A percentile compares a stretch with the other conserved stretches of the same genome.
Conservation (phyloP, 2,113 vertebrate species). For the Eretmochelys imbricata region DNA sequence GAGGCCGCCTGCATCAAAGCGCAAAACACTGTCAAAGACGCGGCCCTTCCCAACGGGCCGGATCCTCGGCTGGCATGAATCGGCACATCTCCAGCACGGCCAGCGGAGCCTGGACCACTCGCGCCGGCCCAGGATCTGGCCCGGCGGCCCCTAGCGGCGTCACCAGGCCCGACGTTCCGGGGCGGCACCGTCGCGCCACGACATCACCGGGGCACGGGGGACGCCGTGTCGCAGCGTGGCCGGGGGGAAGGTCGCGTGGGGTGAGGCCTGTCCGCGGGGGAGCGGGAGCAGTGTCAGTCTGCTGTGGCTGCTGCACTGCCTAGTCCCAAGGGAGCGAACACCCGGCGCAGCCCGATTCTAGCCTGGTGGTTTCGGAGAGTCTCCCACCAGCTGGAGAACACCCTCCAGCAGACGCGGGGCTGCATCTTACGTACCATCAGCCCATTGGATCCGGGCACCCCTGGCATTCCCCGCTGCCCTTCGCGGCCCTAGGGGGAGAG, state of each 20-base stretch:
- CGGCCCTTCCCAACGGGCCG: not conserved
- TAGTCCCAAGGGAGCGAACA: not conserved
- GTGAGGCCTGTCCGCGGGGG: not conserved
- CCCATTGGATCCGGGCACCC: conserved; percentile 68
- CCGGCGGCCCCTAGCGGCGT: not conserved
- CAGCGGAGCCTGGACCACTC: not conserved
- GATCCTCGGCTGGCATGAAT: not conserved
- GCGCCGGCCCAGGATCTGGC: not conserved
- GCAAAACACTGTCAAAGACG: not conserved
- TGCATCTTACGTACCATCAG: conserved; percentile 62
- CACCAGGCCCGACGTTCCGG: not conserved
- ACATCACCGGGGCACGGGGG: not conserved
- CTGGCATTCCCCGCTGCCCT: conserved; percentile 71
- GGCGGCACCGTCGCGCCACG: too few relatives aligned
- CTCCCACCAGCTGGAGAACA: not conserved
- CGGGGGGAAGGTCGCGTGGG: not conserved
- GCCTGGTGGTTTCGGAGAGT: not conserved
- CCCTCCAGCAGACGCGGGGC: not conserved
- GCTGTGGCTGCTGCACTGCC: not conserved
- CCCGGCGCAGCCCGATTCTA: not conserved
- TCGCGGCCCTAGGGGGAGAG: conserved; percentile 65
- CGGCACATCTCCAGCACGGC: not conserved
- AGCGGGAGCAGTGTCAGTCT: not conserved
- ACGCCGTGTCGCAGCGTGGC: not conserved
- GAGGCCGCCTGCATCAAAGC: not conserved